Base-by-base conservation (phyloP, 2,797 vertebrate genomes). In the Salarias fasciatus region DNA sequence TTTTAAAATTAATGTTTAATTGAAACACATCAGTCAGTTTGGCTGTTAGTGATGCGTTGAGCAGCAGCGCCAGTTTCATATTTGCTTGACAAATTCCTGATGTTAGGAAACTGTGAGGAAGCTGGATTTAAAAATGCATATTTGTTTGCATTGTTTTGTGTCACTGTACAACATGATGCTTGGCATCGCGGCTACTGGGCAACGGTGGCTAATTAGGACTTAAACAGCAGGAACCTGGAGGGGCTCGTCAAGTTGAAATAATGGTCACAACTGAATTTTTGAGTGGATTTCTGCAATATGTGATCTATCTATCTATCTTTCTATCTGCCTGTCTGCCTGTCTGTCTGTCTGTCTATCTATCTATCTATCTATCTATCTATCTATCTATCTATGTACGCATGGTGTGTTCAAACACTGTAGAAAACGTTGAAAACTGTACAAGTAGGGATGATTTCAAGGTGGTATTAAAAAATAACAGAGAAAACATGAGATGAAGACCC, bases 181-280 rank as follows among this genome's bases (percentile, higher is more conserved):
- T 45, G 43, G 40, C 52, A 63, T 13, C 35, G 59, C 55, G 14
- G 59, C 38, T 42, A 28, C 11, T 41, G 53, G 65, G 37, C 53
- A 53, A 43, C 6, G 42, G 31, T 44, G 31, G 42, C 52, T 72
- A 70, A 67, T 68, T 52, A 67, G 54, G 57, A 57, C 77, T 69
- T 61, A 66, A 63, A 69, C 49, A 47, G 38, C 15, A 53, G 47
- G 37, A 45, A 60, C 50, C 62, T 70, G 14, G 36, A 56, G 60
- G 36, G 49, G 43, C 15, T 1, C 33, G 29, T 51, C 31, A 24
- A 41, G 53, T 44, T 63, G 6, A 63, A 71, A 60, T 48, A 52
- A 53, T 42, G 38, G 51, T 58, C 54, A 57, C 30, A 24, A 12
- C 14, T 64, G 3, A 33, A 28, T 45, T 60, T 55, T 48, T 31